Percentiles rank a stretch among this genome's conserved stretches.
phyloP scores from a whole-genome alignment of 2,888 invertebrate genomes.

The Stictocephala bisonia region DNA sequence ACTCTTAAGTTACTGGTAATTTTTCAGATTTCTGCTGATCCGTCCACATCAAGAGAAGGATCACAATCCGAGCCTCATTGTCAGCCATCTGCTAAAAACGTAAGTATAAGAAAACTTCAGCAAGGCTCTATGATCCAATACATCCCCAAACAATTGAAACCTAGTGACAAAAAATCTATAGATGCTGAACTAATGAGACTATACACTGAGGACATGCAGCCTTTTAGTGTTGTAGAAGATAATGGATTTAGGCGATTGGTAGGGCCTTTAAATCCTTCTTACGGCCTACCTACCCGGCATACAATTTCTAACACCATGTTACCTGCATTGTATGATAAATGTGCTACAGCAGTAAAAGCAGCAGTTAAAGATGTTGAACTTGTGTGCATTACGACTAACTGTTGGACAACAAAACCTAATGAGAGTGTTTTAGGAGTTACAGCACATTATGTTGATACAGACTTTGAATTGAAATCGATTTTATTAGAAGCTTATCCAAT shows the following conservation, averaged over 20 bases:
- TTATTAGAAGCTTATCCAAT: no score
- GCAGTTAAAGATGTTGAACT: background rate
- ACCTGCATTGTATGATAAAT: background rate
- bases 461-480: background rate
- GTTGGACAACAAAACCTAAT: background rate
- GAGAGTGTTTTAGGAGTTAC: background rate
- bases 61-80: no score
- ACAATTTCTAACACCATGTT: slow-evolving; percentile 1
- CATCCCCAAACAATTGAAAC: no score
- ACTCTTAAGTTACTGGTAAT: no score
- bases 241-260: background rate
- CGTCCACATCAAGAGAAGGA: no score
- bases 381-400: slow-evolving; percentile 1
- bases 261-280: background rate
- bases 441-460: background rate
- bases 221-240: background rate
- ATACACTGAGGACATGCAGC: slow-evolving; percentile 11
- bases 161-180: background rate
- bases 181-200: background rate
- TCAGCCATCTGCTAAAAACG: no score
- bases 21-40: no score
- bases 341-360: background rate
- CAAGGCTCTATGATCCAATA: no score
- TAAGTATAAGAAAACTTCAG: no score
- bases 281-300: background rate